These are phyloP conservation scores for Caprella mutica DNA, from an alignment of 2,888 invertebrate genomes.

Conservation along the genomic window DNA sequence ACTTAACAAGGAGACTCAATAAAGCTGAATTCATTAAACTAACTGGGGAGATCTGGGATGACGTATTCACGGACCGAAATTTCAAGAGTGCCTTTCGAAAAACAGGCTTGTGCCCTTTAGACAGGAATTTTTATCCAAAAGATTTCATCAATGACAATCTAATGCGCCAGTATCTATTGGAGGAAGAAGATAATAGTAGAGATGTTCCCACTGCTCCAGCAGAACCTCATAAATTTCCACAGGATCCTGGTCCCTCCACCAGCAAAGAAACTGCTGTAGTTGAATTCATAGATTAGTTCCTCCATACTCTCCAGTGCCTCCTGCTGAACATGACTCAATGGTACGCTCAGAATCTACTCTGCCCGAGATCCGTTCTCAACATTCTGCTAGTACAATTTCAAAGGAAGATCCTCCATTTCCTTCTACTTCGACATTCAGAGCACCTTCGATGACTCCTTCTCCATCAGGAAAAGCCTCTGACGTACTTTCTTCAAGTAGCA, in stretches of 20 bases:
- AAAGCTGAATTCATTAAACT: constrained; percentile 5
- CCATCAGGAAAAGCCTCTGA: neutral
- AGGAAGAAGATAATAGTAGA: neutral
- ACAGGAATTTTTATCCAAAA: neutral
- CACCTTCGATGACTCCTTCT: neutral
- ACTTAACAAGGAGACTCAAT: neutral
- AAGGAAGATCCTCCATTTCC: no score
- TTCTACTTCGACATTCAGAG: neutral
- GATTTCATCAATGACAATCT: neutral
- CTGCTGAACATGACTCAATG: no score
- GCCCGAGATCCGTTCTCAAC: no score
- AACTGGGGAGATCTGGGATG: neutral
- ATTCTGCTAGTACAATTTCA: no score
- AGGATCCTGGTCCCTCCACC: neutral
- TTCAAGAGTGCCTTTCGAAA: neutral
- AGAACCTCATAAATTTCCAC: neutral
- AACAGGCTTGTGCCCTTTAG: neutral
- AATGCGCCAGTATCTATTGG: neutral
- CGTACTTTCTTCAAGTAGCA: neutral
- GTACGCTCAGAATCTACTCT: no score
- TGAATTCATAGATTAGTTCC: no score
- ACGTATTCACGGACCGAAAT: neutral
- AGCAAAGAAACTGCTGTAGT: neutral
- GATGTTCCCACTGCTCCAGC: neutral
- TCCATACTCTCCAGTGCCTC: no score